Conservation (phyloP, 2,797 vertebrate species). For the Pseudopleuronectes americanus region DNA sequence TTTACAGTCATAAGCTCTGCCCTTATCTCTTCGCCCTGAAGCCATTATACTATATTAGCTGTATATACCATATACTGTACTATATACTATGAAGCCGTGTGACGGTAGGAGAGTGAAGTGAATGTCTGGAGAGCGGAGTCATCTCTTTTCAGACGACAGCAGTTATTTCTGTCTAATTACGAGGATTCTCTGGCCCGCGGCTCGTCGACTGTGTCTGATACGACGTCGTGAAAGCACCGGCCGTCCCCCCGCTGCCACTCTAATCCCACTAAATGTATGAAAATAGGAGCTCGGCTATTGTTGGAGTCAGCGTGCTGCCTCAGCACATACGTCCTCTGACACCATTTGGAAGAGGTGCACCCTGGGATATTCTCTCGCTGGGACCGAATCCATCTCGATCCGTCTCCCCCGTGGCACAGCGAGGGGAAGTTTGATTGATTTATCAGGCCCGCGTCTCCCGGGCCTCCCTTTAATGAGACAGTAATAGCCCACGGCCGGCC, state of each 20-base stretch:
- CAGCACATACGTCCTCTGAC: constrained; percentile 71
- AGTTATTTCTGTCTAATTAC: constrained; percentile 60
- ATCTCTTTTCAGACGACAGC: constrained; percentile 32
- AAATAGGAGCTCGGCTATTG: constrained; percentile 69
- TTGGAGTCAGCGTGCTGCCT: constrained; percentile 66
- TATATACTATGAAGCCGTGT: no score
- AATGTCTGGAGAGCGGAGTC: neutral
- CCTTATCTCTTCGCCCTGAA: neutral
- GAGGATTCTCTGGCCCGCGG: constrained; percentile 22
- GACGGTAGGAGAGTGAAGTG: no score
- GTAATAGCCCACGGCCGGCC: constrained; percentile 78
- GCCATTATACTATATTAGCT: neutral
- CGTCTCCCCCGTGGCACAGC: constrained; percentile 72
- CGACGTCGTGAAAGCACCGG: constrained; percentile 48
- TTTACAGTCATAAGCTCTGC: no score
- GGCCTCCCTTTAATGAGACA: constrained; percentile 82
- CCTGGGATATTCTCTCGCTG: constrained; percentile 73
- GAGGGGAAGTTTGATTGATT: constrained; percentile 82
- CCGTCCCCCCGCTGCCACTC: constrained; percentile 58
- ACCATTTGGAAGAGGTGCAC: constrained; percentile 74
- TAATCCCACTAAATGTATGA: constrained; percentile 67
- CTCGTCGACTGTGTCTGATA: constrained; percentile 37
- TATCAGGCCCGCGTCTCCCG: constrained; percentile 75
- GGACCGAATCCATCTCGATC: constrained; percentile 76
- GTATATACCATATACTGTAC: no score